phyloP scores from a whole-genome alignment of 2,797 vertebrate genomes.

The Linurgus olivaceus region DNA sequence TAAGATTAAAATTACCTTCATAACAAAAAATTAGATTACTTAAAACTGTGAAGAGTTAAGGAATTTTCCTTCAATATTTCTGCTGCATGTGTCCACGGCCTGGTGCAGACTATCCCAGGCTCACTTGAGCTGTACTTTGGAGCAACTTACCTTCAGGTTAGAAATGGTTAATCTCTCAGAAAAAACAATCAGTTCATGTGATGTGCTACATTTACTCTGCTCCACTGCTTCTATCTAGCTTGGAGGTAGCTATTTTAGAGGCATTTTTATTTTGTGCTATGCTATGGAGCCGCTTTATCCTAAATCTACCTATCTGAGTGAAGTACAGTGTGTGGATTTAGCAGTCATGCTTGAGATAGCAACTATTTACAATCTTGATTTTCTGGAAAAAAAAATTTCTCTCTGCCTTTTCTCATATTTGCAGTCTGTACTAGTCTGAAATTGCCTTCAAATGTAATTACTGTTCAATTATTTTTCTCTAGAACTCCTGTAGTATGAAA shows the following conservation, averaged over 20 bases:
- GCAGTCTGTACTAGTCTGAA: not conserved
- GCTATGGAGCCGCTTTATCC: not conserved
- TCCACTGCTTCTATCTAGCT: not conserved
- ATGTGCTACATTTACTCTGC: not conserved
- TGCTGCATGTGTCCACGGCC: not conserved
- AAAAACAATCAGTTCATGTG: not conserved
- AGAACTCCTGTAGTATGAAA: not conserved
- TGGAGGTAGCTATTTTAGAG: not conserved
- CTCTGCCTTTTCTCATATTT: not conserved
- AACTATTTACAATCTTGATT: not conserved
- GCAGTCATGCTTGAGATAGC: not conserved
- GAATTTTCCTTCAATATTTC: not conserved
- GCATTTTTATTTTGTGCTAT: not conserved
- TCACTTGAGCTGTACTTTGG: not conserved
- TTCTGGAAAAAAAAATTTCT: not conserved
- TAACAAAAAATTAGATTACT: not conserved
- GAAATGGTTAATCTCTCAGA: not conserved
- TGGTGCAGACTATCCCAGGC: not conserved
- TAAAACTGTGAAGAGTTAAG: not conserved
- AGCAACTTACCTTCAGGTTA: not conserved
- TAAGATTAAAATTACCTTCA: not conserved
- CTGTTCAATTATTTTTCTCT: not conserved
- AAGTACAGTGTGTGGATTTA: not conserved
- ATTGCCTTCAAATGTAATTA: not conserved
- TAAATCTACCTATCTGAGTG: not conserved